These are phyloP conservation scores for Falco peregrinus DNA, from an alignment of 2,797 vertebrate species.

Conservation along the genomic window DNA sequence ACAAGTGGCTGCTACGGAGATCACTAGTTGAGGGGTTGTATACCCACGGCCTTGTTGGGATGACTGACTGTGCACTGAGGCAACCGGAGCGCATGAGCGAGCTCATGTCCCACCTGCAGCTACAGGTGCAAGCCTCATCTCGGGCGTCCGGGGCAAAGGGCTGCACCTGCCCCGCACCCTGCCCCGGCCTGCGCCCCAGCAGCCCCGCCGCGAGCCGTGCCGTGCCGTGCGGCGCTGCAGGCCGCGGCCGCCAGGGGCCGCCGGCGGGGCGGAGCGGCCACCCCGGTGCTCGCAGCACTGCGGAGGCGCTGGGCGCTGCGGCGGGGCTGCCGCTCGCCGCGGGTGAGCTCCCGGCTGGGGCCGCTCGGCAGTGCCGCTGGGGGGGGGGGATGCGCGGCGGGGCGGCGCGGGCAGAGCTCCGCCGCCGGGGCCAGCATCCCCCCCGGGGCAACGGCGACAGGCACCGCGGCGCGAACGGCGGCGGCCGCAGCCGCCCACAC, in stretches of 20 bases:
- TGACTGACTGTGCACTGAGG: neutral
- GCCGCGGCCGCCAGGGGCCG: neutral
- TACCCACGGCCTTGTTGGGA: rapidly evolving
- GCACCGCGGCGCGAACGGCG: neutral
- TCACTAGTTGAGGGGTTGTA: rapidly evolving
- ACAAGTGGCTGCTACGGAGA: rapidly evolving
- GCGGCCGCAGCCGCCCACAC: no score
- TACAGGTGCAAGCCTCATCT: neutral
- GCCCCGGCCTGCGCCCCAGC: neutral
- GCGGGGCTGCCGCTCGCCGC: neutral
- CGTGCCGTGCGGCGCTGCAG: no score
- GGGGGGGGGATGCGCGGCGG: neutral
- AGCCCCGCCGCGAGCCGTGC: no score
- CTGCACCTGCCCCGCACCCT: no score
- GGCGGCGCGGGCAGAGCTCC: neutral
- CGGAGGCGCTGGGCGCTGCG: neutral
- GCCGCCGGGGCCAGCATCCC: neutral
- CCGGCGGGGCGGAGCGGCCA: neutral
- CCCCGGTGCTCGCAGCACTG: neutral
- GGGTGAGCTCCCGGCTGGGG: neutral
- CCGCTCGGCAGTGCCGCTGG: neutral
- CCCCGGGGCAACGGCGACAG: neutral
- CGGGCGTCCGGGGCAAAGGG: neutral
- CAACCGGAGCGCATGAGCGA: neutral
- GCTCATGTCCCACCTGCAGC: neutral